Conservation (phyloP, 2,888 invertebrate genomes). For the Meiosimyza platycephala region DNA sequence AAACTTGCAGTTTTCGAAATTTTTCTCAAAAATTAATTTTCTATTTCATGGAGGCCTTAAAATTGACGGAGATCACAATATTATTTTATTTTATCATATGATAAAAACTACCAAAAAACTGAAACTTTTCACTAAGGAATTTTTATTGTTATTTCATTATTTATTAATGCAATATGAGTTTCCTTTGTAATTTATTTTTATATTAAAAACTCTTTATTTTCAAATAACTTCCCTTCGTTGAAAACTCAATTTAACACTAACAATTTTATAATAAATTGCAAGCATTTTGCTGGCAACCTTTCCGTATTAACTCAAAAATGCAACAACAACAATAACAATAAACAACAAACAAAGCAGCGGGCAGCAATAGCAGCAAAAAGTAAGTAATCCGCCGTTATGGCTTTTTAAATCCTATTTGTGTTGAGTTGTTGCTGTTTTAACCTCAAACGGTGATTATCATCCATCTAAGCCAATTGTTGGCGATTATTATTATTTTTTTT, state of each 20-base stretch:
- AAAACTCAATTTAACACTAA: slow-evolving; percentile 32
- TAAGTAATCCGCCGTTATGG: slow-evolving; percentile 34
- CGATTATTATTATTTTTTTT: neutral
- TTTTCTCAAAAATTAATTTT: no score
- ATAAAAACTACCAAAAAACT: no score
- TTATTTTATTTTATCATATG: no score
- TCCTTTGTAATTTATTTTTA: no score
- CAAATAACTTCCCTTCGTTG: no score
- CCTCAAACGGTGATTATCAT: slow-evolving; percentile 19
- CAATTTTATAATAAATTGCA: slow-evolving; percentile 28
- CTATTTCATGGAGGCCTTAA: no score
- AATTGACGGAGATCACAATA: no score
- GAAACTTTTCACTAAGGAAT: no score
- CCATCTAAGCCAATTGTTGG: slow-evolving; percentile 25
- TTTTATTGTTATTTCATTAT: no score
- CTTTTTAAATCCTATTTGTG: slow-evolving; percentile 26
- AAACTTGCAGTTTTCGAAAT: no score
- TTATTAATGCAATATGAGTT: no score
- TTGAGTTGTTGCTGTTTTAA: slow-evolving; percentile 27
- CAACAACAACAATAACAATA: neutral
- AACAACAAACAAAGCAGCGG: neutral
- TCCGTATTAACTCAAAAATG: neutral
- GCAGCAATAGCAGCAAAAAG: neutral
- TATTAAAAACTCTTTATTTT: no score
- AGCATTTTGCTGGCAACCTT: slow-evolving; percentile 28